Evolutionary conservation across 2,888 invertebrate genomes (phyloP), one percentile per base, ranked within the genome.

Genomic region (Drosophila lutescens): DNA sequence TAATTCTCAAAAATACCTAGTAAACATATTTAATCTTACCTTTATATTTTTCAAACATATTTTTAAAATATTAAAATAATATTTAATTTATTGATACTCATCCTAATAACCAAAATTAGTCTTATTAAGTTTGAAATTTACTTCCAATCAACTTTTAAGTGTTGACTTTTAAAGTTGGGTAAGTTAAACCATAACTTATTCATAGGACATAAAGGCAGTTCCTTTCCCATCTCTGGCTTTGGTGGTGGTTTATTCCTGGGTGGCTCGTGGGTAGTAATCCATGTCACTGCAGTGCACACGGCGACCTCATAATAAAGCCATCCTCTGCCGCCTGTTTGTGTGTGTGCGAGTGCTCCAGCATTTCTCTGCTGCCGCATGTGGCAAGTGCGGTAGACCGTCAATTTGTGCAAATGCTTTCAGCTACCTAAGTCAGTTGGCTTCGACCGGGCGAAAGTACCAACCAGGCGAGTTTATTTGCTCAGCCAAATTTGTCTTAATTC

Each of bases 321-420:
- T 76, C 72, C 59, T 40, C 43, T 7, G 20, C 54, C 68, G 50
- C 74, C 54, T 20, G 54, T 57, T 50, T 69, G 47, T 63, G 50
- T 69, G 56, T 63, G 34, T 12, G 41, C 57, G 43, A 41, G 55
- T 46, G 26, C 46, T 44, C 38, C 49, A 69, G 68, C 69, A 78
- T 79, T 66, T 68, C 77, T 58, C 38, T 74, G 79, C 72, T 87
- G 75, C 82, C 85, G 79, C 88, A 82, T 86, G 89, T 89, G 85
- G 85, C 80, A 66, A 76, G 43, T 89, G 89, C 78, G 85, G 85
- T 88, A 63, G 73, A 72, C 85, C 85, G 77, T 75, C 85, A 89
- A 89, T 89, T 85, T 85, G 89, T 81, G 79, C 78, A 81, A 85
- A 87, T 83, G 82, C 75, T 85, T 81, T 80, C 62, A 71, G 61